Conservation (phyloP, 1,140 invertebrate genomes). For the Calycopis cecrops region DNA sequence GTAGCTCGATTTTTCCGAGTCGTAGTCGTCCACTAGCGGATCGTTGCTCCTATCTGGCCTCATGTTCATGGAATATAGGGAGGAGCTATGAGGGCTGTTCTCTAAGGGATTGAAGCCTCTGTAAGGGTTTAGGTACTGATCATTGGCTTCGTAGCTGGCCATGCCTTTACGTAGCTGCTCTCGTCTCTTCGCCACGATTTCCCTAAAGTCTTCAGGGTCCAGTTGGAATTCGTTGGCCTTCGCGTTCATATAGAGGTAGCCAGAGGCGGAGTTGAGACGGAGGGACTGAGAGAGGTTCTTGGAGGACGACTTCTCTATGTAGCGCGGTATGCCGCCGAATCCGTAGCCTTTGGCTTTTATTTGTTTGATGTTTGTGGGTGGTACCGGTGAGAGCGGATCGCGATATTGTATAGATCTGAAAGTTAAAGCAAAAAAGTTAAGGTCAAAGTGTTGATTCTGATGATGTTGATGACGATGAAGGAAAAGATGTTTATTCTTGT, state of each 20-base stretch:
- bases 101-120: conserved; percentile 36
- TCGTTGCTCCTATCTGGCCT: conserved; percentile 66
- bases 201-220: conserved; percentile 66
- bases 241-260: conserved; percentile 72
- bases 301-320: conserved; percentile 62
- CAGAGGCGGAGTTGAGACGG: conserved; percentile 67
- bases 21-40: conserved; percentile 67
- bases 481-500: no score
- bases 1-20: conserved; percentile 68
- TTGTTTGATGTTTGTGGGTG: conserved; percentile 58
- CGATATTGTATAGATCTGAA: conserved; percentile 64
- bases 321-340: conserved; percentile 53
- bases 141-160: conserved; percentile 48
- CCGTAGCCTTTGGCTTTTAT: conserved; percentile 52
- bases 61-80: conserved; percentile 61
- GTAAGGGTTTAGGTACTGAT: conserved; percentile 40
- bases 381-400: conserved; percentile 66
- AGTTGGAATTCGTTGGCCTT: conserved; percentile 67
- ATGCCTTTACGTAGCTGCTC: conserved; percentile 61
- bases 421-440: no score
- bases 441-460: no score
- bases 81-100: conserved; percentile 56
- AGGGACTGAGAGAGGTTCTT: conserved; percentile 62
- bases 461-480: no score
- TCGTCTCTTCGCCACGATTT: conserved; percentile 62